Evolutionary conservation across 1,140 invertebrate species (phyloP), one percentile per base, ranked within the genome.

Genomic region (Frieseomelitta varia): DNA sequence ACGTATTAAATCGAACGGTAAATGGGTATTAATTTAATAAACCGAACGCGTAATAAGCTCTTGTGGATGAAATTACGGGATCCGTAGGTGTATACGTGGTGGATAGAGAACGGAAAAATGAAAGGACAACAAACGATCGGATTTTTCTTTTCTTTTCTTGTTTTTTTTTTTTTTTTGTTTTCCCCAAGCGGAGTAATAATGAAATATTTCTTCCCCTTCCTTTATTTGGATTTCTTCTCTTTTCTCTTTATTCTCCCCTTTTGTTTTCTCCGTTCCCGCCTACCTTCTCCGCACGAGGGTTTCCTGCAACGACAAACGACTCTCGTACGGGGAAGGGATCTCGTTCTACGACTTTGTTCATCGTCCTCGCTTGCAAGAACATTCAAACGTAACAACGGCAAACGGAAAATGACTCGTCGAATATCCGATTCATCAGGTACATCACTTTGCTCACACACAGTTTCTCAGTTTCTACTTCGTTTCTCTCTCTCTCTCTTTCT

Each of bases 401-500:
- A 47, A 81, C 81, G 81, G 67, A 85, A 83, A 71, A 39, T 58
- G 68, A 87, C 68, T 82, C 79, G 82, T 79, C 85, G 85, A 87
- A 85, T 78, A 84, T 87, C 79, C 88, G 88, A 87, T 90, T 90
- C 89, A 87, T 90, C 89, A 90, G 89, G 89, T 90, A 90, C 89
- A 89, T 90, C 85, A 85, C 78, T 83, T 88, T 79, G 84, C 84
- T 81, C 79, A 68, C 73, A 69, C 81, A 72, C 73, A 69, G 77
- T 82, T 87, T 8, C 21, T 69, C 73, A 34, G 30, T 71, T 80
- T 71, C 10, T 11, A 15, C 14, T 47, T 1, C 0, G 0, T 10
- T 72, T 19, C 47, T 0, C 27, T 77, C 17, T 47, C 39, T 47
- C 8, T 47, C 39, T 47, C 39, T 47, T 6, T 47, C 39, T 47